Evolutionary conservation across 1,140 invertebrate species (phyloP), one percentile per base, ranked within the genome.

Genomic region (Drosophila obscura): DNA sequence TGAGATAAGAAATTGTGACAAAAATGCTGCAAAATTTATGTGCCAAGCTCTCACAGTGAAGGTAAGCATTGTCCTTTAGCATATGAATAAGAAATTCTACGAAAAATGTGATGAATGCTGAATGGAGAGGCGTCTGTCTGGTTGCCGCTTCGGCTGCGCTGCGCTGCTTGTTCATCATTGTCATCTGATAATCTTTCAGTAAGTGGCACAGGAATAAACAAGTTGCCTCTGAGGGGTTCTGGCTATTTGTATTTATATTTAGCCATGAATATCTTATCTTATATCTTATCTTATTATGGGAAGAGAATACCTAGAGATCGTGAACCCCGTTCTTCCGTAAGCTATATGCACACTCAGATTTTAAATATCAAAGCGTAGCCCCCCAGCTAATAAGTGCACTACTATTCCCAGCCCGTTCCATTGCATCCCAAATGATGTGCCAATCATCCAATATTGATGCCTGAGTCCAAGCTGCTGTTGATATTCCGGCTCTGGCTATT

Each of bases 1-100:
- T 55, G 74, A 71, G 82, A 85, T 85, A 85, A 87, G 82, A 82
- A 82, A 87, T 82, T 87, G 78, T 75, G 78, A 78, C 82, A 75
- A 85, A 87, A 78, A 87, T 64, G 69, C 62, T 75, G 82, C 82
- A 78, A 85, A 85, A 85, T 84, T 78, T 62, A 72, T 78, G 67
- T 60, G 58, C 57, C 22, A 63, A 66, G 55, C 57, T 57, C 60
- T 57, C 13, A 16, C 4, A 19, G 16, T 48, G 53, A 72, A 80
- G 80, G 80, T 80, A 43, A 63, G 66, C 67, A 48, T 52, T 39
- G 35, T 39, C 35, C 35, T 39, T 39, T 16, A 43, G 45, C 73
- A 59, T 66, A 78, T 66, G 73, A 77, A 80, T 80, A 81, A 81
- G 66, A 73, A 57, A 79, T 79, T 68, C 41, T 50, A 28, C 45